Evolutionary conservation across 2,888 invertebrate genomes (phyloP).

Genomic region (Melanargia galathea): DNA sequence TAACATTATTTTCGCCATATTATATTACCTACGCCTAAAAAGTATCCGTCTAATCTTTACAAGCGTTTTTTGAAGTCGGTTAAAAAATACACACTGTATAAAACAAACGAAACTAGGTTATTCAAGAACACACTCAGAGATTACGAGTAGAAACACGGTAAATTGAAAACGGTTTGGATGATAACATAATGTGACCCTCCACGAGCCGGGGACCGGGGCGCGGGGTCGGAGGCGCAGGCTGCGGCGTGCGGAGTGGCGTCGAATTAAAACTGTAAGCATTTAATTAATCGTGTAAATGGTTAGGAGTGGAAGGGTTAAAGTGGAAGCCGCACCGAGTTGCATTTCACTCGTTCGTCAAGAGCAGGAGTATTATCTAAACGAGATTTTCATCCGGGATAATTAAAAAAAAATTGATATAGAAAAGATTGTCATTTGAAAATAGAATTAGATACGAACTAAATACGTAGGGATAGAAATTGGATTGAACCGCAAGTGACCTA

Average conservation of each 20-base stretch:
- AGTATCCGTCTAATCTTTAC: too few species aligned
- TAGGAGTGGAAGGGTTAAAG: conserved; percentile 18
- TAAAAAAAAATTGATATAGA: neutral
- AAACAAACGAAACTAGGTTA: neutral
- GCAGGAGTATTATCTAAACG: neutral
- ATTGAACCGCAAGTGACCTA: neutral
- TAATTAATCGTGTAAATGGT: conserved; percentile 26
- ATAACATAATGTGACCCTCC: conserved; percentile 16
- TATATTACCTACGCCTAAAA: too few species aligned
- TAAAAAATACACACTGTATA: neutral
- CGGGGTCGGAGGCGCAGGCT: conserved; percentile 2
- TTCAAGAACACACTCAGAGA: neutral
- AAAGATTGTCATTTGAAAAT: neutral
- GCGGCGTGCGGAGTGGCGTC: conserved; percentile 17
- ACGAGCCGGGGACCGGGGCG: neutral
- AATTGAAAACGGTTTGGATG: conserved; percentile 14
- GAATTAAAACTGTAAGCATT: conserved; percentile 26
- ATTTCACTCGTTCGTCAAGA: conserved; percentile 8
- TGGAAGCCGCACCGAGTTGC: conserved; percentile 9
- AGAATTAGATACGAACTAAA: neutral
- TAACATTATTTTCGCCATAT: too few species aligned
- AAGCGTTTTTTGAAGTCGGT: neutral
- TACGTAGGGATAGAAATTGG: neutral
- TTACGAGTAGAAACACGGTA: conserved; percentile 3
- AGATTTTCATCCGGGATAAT: conserved; percentile 2